Base-by-base conservation (phyloP, 2,113 vertebrate species). In the Lontra canadensis region DNA sequence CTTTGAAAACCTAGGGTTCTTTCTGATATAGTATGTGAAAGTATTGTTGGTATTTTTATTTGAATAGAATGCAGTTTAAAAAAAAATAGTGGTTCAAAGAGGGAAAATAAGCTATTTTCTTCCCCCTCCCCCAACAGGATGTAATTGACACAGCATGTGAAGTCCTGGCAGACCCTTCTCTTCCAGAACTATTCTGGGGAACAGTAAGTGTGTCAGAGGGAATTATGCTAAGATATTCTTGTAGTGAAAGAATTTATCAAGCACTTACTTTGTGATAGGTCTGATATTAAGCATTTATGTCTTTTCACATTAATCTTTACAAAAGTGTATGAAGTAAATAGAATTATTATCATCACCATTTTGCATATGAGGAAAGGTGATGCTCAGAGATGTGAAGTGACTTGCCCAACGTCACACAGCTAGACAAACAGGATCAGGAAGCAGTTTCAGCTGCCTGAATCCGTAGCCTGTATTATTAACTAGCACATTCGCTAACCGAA, bases 131-230 rank as follows among this genome's bases (percentile, higher is more conserved):
- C 79, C 61, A 91, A 93, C 95, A 99, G 99, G 99, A 99, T 97
- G 98, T 99, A 93, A 99, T 99, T 23, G 99, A 99, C 88, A 99
- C 99, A 36, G 99, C 99, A 0, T 99, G 99, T 97, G 99, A 99
- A 97, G 99, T 99, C 63, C 98, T 99, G 57, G 99, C 99, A 90
- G 99, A 99, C 88, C 99, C 99, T 84, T 99, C 99, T 98, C 99
- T 99, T 97, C 99, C 99, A 21, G 99, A 99, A 97, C 98, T 99
- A 49, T 99, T 99, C 97, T 99, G 99, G 99, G 99, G 99, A 98
- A 99, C 99, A 18, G 99, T 99, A 97, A 99, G 99, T 98, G 31
- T 79, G 25, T 39, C 92, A 31, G 15, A 65, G 55, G 47, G 69
- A 42, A 20, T 90, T 25, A 15, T 49, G n/a, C 80, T 88, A 1